These are phyloP conservation scores for Coelopa pilipes DNA, from an alignment of 2,888 invertebrate species.

Conservation along the genomic window DNA sequence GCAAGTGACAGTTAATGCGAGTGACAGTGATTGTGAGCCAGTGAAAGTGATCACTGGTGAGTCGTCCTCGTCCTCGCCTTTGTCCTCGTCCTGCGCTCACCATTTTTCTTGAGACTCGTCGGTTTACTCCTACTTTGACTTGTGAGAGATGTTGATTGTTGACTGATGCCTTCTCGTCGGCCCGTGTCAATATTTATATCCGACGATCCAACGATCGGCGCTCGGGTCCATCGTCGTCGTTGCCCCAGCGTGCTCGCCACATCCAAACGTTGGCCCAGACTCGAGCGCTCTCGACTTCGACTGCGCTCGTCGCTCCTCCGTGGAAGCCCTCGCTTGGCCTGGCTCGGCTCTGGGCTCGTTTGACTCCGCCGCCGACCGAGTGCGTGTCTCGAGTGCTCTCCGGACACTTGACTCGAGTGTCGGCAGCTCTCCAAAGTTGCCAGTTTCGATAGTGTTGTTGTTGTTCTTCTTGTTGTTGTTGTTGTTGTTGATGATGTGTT, in stretches of 20 bases:
- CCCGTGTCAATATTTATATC: conserved; percentile 20
- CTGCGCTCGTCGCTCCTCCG: not conserved
- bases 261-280: not conserved
- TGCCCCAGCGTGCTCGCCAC: not conserved
- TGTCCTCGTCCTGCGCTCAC: not conserved
- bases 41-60: no score
- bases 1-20: no score
- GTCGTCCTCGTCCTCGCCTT: no score
- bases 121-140: not conserved
- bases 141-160: conserved; percentile 6
- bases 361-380: not conserved
- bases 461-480: no score
- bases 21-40: no score
- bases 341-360: no score
- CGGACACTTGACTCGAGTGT: not conserved
- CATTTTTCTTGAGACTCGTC: conserved; percentile 15
- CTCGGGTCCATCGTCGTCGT: not conserved
- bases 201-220: no score
- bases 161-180: conserved; percentile 9
- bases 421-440: not conserved
- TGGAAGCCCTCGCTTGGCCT: not conserved
- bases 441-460: not conserved
- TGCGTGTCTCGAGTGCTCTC: not conserved
- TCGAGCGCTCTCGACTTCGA: not conserved
- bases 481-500: no score